Percentiles rank a stretch among this genome's conserved stretches.
Evolutionary conservation across 2,797 vertebrate species (phyloP).

Genomic region (Acanthurus lineatus): DNA sequence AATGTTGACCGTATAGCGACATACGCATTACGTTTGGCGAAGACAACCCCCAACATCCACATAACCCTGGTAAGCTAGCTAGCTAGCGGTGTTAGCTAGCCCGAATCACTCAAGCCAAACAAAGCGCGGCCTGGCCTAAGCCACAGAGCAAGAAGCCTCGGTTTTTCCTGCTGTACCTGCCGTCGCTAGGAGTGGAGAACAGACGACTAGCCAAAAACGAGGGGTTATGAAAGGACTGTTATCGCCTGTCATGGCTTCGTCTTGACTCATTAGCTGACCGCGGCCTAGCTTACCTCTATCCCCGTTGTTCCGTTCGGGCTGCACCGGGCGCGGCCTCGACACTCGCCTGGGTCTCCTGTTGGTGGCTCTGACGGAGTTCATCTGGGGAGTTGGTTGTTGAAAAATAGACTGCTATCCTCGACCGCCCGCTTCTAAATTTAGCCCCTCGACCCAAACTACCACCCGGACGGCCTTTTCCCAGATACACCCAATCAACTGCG

Average conservation of each 20-base stretch:
- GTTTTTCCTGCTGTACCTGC: slow-evolving; percentile 83
- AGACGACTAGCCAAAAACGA: not conserved
- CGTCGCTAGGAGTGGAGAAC: not conserved
- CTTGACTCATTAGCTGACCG: slow-evolving; percentile 6
- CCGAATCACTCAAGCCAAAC: slow-evolving; percentile 91
- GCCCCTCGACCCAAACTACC: slow-evolving; percentile 81
- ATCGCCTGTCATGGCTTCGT: slow-evolving; percentile 32
- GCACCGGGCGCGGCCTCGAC: slow-evolving; percentile 99
- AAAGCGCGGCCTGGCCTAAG: slow-evolving; percentile 96
- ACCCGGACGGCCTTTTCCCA: slow-evolving; percentile 69
- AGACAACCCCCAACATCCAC: slow-evolving; percentile 75
- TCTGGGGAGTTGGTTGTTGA: slow-evolving; percentile 90
- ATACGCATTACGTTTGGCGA: slow-evolving; percentile 75
- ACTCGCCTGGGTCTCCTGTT: slow-evolving; percentile 99
- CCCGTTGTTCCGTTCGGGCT: slow-evolving; percentile 97
- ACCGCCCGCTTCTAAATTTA: slow-evolving; percentile 75
- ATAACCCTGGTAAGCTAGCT: slow-evolving; percentile 68
- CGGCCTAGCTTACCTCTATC: slow-evolving; percentile 91
- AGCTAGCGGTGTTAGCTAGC: slow-evolving; percentile 74
- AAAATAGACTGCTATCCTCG: slow-evolving; percentile 87
- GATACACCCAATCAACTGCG: slow-evolving; percentile 77
- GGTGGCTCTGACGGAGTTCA: slow-evolving; percentile 99
- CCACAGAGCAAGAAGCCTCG: slow-evolving; percentile 87
- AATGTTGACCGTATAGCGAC: slow-evolving; percentile 60
- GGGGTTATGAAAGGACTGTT: not conserved